Conservation (phyloP, 2,888 invertebrate species). For the Hemaris fuciformis region DNA sequence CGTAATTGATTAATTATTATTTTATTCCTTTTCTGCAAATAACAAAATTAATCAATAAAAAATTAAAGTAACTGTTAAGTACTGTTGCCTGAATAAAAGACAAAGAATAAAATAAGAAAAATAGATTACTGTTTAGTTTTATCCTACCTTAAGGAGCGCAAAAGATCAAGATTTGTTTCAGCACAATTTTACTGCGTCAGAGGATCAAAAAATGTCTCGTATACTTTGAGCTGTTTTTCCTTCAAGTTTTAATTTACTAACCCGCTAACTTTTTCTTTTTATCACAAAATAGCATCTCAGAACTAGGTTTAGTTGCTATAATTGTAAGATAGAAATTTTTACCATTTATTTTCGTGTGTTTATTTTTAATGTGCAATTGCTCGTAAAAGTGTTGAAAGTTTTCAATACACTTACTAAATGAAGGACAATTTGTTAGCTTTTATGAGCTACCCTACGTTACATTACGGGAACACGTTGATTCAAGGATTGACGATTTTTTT, state of each 20-base stretch:
- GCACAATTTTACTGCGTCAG: not conserved
- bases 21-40: no score
- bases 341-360: slow-evolving; percentile 16
- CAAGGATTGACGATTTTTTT: not conserved
- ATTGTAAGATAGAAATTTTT: slow-evolving; percentile 18
- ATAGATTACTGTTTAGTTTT: no score
- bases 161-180: no score
- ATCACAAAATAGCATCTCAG: slow-evolving; percentile 16
- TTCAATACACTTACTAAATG: not conserved
- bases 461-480: no score
- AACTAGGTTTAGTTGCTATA: slow-evolving; percentile 20
- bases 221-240: not conserved
- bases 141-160: no score
- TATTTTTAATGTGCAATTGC: not conserved
- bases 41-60: no score
- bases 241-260: slow-evolving; percentile 1
- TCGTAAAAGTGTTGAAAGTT: not conserved
- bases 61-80: no score
- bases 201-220: slow-evolving; percentile 3
- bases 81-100: no score
- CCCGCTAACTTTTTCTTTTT: not conserved
- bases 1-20: no score
- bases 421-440: not conserved
- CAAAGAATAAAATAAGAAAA: no score
- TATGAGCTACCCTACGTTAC: no score